A percentile compares a stretch with the other conserved stretches of the same genome.
These are phyloP conservation scores for Zonotrichia leucophrys DNA, from an alignment of 2,113 vertebrate species.

Conservation along the genomic window DNA sequence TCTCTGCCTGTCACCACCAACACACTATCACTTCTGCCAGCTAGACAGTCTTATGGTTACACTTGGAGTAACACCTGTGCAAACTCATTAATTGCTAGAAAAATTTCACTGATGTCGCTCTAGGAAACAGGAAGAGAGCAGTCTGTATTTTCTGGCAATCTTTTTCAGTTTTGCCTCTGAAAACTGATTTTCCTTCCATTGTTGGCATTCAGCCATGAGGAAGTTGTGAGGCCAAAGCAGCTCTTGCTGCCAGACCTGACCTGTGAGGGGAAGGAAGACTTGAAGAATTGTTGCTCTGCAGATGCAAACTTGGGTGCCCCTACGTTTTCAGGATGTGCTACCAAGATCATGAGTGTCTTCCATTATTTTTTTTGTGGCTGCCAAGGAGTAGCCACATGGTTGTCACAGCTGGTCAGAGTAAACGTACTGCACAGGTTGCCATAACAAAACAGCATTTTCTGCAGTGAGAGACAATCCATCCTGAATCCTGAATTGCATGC, in stretches of 20 bases:
- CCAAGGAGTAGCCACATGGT: neutral
- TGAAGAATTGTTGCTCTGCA: neutral
- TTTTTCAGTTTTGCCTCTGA: neutral
- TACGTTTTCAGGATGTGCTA: neutral
- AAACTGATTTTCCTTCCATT: neutral
- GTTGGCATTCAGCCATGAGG: fast-evolving
- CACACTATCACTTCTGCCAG: neutral
- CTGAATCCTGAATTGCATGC: neutral
- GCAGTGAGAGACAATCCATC: too few relatives aligned
- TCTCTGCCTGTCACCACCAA: neutral
- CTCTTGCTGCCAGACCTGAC: neutral
- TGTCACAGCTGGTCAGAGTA: neutral
- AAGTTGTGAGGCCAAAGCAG: neutral
- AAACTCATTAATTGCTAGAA: neutral
- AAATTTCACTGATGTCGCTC: neutral
- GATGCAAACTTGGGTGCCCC: neutral
- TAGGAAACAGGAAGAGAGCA: neutral
- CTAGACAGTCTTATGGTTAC: neutral
- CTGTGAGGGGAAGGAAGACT: neutral
- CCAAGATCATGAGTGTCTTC: neutral
- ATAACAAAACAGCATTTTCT: neutral
- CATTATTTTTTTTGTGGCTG: neutral
- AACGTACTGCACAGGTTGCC: neutral
- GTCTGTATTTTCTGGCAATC: neutral
- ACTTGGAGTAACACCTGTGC: conserved; percentile 21